Evolutionary conservation across 1,140 invertebrate genomes (phyloP).

Genomic region (Antheraea pernyi): DNA sequence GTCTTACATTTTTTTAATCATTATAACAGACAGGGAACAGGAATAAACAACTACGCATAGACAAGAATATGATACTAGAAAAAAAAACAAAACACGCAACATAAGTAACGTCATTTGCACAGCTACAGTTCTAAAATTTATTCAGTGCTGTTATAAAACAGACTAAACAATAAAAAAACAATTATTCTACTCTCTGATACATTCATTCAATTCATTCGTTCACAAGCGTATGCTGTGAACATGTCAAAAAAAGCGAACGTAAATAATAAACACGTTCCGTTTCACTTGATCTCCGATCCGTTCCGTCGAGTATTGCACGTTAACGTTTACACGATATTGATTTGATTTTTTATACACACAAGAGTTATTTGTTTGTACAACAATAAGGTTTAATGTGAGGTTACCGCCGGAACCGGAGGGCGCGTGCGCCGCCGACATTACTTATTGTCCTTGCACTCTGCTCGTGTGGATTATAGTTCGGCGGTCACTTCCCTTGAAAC

Average conservation of each 20-base stretch:
- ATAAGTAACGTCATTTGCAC: constrained; percentile 13
- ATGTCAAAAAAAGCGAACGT: constrained; percentile 17
- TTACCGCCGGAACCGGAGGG: neutral
- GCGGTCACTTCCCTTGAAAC: constrained; percentile 53
- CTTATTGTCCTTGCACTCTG: constrained; percentile 27
- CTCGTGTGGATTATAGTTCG: constrained; percentile 48
- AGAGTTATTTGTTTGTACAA: constrained; percentile 28
- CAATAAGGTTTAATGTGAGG: neutral
- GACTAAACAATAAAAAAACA: neutral
- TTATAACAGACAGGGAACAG: constrained; percentile 47
- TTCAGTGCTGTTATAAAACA: constrained; percentile 31
- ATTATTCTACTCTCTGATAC: constrained; percentile 24
- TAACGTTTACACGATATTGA: constrained; percentile 36
- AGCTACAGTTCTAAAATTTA: constrained; percentile 30
- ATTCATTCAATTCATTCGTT: constrained; percentile 27
- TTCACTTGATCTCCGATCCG: constrained; percentile 27
- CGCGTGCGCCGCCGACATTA: constrained; percentile 5
- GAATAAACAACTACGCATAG: constrained; percentile 49
- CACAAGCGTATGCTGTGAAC: constrained; percentile 24
- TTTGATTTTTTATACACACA: constrained; percentile 43
- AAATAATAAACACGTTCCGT: constrained; percentile 17
- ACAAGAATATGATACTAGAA: constrained; percentile 26
- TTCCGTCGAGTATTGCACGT: constrained; percentile 48
- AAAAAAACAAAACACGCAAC: constrained; percentile 12
- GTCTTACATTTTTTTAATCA: constrained; percentile 14